Base-by-base conservation (phyloP, 2,888 invertebrate species). In the Arge pagana region DNA sequence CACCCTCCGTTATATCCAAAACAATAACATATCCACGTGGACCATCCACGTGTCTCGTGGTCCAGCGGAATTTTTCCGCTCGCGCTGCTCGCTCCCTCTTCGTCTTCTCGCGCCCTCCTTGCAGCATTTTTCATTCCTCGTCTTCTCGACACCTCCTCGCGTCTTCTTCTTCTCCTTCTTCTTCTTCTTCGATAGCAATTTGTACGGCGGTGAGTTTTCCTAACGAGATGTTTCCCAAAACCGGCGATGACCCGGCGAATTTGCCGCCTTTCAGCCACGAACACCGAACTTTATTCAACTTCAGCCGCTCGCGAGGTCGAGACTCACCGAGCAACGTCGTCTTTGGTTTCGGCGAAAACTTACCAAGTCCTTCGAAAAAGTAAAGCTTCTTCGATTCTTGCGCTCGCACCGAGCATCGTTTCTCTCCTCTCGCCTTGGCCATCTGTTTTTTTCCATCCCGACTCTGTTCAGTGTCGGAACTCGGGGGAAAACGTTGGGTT, bases 21-120 rank as follows among this genome's bases (percentile, higher is more conserved):
- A 73, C 72, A 74, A 74, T 71, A 74, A 72, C 71, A 66, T 60
- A 57, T 62, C 68, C 74, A 73, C 72, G 71, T 71, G 70, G 63
- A 62, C 56, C 54, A 55, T 62, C 63, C 68, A 68, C 66, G 67
- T 65, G 67, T 42, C 48, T 30, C 16, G 28, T 11, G 33, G 39
- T 50, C 36, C 41, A 41, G 41, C 13, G 13, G 23, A 39, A 30
- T 31, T 59, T 60, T 61, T 60, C 61, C 61, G 64, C 59, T 54
- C 56, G 43, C 51, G 60, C 62, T 57, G 62, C 62, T 63, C 64
- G 63, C 63, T 63, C 63, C 59, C 62, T 64, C 56, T 56, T 58
- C 56, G 55, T 56, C 57, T 60, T 59, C 53, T 48, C 56, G 51
- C 57, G 51, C 56, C 50, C 54, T 50, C 57, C n/a, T n/a, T n/a